phyloP scores from a whole-genome alignment of 2,113 vertebrate species.

The Acrocephalus arundinaceus region DNA sequence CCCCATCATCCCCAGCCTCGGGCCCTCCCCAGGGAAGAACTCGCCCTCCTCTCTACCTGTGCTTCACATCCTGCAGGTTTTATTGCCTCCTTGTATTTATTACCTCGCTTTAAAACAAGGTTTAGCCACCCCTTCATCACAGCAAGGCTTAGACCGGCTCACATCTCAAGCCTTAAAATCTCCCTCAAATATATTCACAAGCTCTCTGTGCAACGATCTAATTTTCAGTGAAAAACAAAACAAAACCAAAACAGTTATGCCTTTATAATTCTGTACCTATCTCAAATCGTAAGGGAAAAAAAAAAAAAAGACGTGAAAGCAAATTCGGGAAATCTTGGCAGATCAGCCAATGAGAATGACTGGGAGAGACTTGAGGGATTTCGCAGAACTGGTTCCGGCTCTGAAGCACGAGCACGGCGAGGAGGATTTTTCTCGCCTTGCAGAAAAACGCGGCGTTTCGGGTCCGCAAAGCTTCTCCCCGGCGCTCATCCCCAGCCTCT shows the following conservation, averaged over 20 bases:
- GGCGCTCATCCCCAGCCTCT: neutral
- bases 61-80: neutral
- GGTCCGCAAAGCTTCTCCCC: neutral
- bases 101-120: neutral
- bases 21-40: neutral
- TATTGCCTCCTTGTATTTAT: neutral
- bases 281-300: neutral
- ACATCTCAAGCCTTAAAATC: neutral
- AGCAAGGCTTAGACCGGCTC: neutral
- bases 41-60: neutral
- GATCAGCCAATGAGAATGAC: slow-evolving; percentile 8
- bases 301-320: neutral
- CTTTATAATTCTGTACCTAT: neutral
- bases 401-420: neutral
- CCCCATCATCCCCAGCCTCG: neutral
- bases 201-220: neutral
- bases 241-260: neutral
- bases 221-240: too few relatives aligned
- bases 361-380: slow-evolving; percentile 12
- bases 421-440: neutral
- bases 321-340: slow-evolving; percentile 11
- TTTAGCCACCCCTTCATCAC: neutral
- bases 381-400: neutral
- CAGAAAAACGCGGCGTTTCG: rapidly evolving
- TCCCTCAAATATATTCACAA: neutral